Evolutionary conservation across 2,113 vertebrate genomes (phyloP).

Genomic region (Sinocyclocheilus anophthalmus): DNA sequence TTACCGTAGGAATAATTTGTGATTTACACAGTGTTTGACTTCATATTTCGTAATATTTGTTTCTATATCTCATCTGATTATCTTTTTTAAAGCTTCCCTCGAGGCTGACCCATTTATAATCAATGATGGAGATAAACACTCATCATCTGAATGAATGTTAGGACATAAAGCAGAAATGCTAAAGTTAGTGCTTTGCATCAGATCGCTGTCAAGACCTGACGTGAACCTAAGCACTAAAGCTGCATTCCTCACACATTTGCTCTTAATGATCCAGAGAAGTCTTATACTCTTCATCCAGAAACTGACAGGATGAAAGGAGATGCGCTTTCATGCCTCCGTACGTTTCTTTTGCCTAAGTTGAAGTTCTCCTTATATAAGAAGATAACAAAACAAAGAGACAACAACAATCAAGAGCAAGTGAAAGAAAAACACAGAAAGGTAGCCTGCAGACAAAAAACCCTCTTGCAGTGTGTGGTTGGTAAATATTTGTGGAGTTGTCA

Average conservation of each 20-base stretch:
- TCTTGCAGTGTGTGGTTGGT: slow-evolving; percentile 63
- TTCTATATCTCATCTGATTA: not conserved
- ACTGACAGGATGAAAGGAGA: slow-evolving; percentile 32
- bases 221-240: not conserved
- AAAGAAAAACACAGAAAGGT: slow-evolving; percentile 66
- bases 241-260: slow-evolving; percentile 33
- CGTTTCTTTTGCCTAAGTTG: not conserved
- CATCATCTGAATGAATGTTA: not conserved
- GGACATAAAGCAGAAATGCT: not conserved
- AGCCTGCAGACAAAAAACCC: slow-evolving; percentile 66
- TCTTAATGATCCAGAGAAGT: slow-evolving; percentile 46
- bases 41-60: not conserved
- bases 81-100: not conserved
- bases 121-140: not conserved
- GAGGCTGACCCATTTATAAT: not conserved
- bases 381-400: slow-evolving; percentile 59
- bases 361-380: slow-evolving; percentile 32
- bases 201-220: slow-evolving; percentile 2
- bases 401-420: slow-evolving; percentile 53
- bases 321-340: slow-evolving; percentile 13
- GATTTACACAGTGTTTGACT: not conserved
- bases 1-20: not conserved
- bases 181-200: not conserved
- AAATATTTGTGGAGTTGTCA: slow-evolving; percentile 84
- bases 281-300: slow-evolving; percentile 12